A percentile compares a stretch with the other conserved stretches of the same genome.
These are phyloP conservation scores for Ischnus inquisitorius DNA, from an alignment of 2,888 invertebrate species.

Conservation along the genomic window DNA sequence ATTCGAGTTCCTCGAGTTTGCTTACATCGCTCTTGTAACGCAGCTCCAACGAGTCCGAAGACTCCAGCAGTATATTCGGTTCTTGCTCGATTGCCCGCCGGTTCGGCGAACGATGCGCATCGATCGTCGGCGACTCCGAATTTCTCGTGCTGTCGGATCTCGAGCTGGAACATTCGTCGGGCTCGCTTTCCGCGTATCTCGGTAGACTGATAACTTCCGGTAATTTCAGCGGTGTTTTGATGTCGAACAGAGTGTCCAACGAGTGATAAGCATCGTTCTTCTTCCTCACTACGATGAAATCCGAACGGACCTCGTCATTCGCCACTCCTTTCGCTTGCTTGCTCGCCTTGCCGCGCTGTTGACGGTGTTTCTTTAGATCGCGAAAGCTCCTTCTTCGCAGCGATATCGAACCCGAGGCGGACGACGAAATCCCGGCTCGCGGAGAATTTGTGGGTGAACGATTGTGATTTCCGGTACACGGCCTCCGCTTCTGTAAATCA, in stretches of 20 bases:
- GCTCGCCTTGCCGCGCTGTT: constrained; percentile 62
- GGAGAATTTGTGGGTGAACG: constrained; percentile 72
- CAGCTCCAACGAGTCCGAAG: constrained; percentile 12
- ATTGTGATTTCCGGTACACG: constrained; percentile 71
- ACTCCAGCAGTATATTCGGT: constrained; percentile 43
- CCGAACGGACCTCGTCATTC: constrained; percentile 58
- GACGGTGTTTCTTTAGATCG: constrained; percentile 73
- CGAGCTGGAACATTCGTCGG: constrained; percentile 54
- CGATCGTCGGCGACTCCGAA: constrained; percentile 26
- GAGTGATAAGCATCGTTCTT: constrained; percentile 76
- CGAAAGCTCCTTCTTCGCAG: constrained; percentile 73
- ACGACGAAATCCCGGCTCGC: constrained; percentile 52
- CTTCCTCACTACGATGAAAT: constrained; percentile 27
- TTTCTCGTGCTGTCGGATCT: constrained; percentile 60
- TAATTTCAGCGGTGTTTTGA: constrained; percentile 77
- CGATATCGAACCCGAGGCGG: constrained; percentile 66
- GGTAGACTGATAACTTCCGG: constrained; percentile 69
- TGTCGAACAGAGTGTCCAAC: constrained; percentile 80
- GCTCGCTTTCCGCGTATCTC: not conserved
- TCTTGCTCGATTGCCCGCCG: constrained; percentile 16
- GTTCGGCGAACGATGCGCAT: constrained; percentile 32
- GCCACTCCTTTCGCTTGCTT: constrained; percentile 31
- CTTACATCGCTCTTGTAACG: constrained; percentile 5
- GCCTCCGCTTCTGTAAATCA: constrained; percentile 76
- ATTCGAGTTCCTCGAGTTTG: constrained; percentile 53